Percentiles rank a stretch among this genome's conserved stretches.
Evolutionary conservation across 2,113 vertebrate species (phyloP).

Genomic region (Raphicerus campestris): DNA sequence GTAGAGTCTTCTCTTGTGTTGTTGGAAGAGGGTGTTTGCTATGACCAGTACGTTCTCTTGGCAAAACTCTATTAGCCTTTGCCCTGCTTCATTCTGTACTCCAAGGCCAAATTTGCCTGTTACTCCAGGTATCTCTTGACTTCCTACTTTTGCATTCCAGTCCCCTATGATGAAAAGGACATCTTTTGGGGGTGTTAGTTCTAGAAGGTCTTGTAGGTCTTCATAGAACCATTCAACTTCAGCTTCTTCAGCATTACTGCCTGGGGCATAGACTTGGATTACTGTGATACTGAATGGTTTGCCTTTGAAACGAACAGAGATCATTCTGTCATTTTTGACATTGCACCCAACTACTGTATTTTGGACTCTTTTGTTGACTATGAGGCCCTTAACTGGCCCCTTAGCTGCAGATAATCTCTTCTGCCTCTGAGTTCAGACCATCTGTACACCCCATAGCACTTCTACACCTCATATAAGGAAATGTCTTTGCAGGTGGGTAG

Average conservation of each 20-base stretch:
- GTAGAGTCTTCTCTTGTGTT: not conserved
- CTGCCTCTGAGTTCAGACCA: not conserved
- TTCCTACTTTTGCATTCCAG: not conserved
- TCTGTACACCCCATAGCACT: not conserved
- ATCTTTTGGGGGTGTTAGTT: not conserved
- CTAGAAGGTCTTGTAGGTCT: not conserved
- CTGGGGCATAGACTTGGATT: not conserved
- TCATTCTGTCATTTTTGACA: not conserved
- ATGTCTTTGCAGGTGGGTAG: not conserved
- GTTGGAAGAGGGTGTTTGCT: not conserved
- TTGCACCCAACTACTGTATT: not conserved
- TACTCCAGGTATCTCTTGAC: not conserved
- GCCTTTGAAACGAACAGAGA: not conserved
- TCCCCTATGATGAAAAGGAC: not conserved
- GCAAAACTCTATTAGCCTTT: not conserved
- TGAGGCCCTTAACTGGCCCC: not conserved
- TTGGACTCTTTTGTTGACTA: not conserved
- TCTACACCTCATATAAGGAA: not conserved
- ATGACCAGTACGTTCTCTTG: not conserved
- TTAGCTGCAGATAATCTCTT: not conserved
- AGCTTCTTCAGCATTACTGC: not conserved
- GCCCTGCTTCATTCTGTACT: not conserved
- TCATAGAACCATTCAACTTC: not conserved
- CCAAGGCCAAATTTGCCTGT: not conserved
- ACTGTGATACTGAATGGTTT: not conserved